phyloP scores from a whole-genome alignment of 2,113 vertebrate genomes.

The Podarcis raffonei region DNA sequence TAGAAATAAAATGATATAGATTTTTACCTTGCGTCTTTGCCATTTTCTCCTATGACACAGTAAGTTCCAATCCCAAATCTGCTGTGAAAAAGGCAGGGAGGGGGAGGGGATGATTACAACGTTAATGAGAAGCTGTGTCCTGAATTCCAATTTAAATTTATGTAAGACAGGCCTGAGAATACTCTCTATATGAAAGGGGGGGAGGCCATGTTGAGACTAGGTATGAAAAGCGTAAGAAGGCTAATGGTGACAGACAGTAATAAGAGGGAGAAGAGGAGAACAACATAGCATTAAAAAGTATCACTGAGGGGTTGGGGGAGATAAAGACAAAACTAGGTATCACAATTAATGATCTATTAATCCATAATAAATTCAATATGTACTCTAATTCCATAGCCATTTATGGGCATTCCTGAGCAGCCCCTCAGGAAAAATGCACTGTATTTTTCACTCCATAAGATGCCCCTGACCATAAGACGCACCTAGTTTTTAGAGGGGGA shows the following conservation, averaged over 20 bases:
- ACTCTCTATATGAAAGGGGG: neutral
- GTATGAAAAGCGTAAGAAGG: neutral
- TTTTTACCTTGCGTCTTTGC: neutral
- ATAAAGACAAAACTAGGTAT: neutral
- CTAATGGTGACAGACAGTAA: neutral
- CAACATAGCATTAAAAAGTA: neutral
- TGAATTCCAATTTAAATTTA: constrained; percentile 11
- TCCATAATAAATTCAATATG: neutral
- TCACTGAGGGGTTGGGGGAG: neutral
- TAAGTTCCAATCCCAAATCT: neutral
- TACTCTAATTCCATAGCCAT: neutral
- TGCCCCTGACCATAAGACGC: too few species aligned
- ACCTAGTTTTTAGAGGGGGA: too few species aligned
- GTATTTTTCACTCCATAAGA: too few species aligned
- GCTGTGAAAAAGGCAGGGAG: neutral
- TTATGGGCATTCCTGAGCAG: neutral
- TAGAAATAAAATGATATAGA: neutral
- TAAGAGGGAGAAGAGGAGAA: neutral
- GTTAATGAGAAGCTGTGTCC: constrained; percentile 7
- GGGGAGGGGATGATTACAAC: neutral
- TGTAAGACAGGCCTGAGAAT: neutral
- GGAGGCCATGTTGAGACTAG: neutral
- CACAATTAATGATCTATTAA: neutral
- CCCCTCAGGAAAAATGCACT: too few species aligned
- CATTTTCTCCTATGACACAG: neutral